Conservation (phyloP, 2,113 vertebrate species). For the Carettochelys insculpta region DNA sequence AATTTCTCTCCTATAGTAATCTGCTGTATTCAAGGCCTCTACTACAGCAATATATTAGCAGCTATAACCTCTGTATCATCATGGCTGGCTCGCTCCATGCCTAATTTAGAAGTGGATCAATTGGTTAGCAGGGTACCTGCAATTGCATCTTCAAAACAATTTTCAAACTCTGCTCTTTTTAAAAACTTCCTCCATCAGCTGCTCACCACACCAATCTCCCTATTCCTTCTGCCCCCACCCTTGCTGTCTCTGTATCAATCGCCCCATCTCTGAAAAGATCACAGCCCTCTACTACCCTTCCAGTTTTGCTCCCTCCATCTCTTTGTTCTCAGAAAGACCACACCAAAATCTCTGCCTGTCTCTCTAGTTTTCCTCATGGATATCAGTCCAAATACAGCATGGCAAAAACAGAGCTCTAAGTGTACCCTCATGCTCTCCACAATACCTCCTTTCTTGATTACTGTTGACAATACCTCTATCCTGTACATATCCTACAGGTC, state of each 20-base stretch:
- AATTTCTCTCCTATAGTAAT: background rate
- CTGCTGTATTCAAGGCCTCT: background rate
- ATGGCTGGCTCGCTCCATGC: background rate
- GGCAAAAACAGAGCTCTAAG: background rate
- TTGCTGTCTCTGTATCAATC: background rate
- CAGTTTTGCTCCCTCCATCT: background rate
- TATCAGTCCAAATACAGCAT: background rate
- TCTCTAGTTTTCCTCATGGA: background rate
- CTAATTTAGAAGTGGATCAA: background rate
- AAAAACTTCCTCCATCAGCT: background rate
- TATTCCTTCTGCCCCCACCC: background rate
- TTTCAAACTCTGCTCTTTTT: background rate
- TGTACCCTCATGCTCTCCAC: background rate
- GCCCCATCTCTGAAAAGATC: background rate
- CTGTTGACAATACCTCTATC: background rate
- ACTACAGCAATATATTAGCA: background rate
- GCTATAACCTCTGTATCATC: background rate
- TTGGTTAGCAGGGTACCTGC: background rate
- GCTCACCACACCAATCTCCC: accelerated
- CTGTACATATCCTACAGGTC: background rate
- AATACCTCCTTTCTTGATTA: background rate
- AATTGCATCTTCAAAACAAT: background rate
- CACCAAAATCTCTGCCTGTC: background rate
- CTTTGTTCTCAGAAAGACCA: background rate
- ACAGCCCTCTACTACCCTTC: background rate